Conservation (phyloP, 2,888 invertebrate genomes). For the Eupeodes luniger region DNA sequence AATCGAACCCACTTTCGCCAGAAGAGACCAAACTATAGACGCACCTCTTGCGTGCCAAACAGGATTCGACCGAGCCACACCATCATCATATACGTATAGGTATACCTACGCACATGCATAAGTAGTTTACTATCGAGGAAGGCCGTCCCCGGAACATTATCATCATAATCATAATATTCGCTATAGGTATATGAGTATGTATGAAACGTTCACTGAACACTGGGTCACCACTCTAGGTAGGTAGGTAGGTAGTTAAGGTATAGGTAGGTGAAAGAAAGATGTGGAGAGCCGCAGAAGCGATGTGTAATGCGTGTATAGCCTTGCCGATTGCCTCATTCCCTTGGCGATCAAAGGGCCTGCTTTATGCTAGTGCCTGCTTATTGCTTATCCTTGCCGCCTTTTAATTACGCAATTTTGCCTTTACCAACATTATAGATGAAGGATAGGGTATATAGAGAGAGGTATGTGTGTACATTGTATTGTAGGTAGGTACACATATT, state of each 20-base stretch:
- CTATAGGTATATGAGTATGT: slow-evolving; percentile 14
- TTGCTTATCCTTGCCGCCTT: slow-evolving; percentile 67
- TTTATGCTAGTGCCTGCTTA: slow-evolving; percentile 40
- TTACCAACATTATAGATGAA: slow-evolving; percentile 30
- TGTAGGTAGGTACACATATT: neutral
- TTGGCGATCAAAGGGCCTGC: slow-evolving; percentile 22
- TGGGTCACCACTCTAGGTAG: slow-evolving; percentile 34
- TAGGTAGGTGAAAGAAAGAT: slow-evolving; percentile 52
- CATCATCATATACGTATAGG: neutral
- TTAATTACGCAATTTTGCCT: slow-evolving; percentile 74
- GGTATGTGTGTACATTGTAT: neutral
- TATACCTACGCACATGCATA: slow-evolving; percentile 51
- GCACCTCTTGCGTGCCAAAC: slow-evolving; percentile 67
- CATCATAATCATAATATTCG: slow-evolving; percentile 75
- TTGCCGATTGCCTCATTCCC: slow-evolving; percentile 7
- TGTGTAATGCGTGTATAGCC: slow-evolving; percentile 17
- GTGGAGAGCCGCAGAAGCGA: neutral
- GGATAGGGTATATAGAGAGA: neutral
- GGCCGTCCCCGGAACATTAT: slow-evolving; percentile 70
- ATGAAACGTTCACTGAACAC: neutral
- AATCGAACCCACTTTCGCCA: slow-evolving; percentile 69
- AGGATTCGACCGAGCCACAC: slow-evolving; percentile 37
- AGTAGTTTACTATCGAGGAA: slow-evolving; percentile 30
- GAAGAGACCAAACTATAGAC: slow-evolving; percentile 50
- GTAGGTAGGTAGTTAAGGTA: neutral